Evolutionary conservation across 2,797 vertebrate species (phyloP), one percentile per base, ranked within the genome.

Genomic region (Hippopotamyrus pictus): DNA sequence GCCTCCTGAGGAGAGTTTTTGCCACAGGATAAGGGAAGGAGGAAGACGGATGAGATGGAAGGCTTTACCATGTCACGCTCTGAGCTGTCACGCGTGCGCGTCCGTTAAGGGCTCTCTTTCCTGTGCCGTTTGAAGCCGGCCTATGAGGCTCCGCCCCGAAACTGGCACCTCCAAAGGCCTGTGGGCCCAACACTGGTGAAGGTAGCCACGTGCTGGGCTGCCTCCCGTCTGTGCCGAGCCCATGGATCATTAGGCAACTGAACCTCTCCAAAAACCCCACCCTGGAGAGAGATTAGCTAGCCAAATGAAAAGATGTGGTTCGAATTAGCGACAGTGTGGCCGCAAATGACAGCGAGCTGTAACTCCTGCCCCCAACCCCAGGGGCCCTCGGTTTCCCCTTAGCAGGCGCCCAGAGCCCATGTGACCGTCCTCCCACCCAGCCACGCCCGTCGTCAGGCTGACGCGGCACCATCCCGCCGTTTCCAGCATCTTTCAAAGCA

Each of bases 281-380:
- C 29, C 88, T 9, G 25, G 69, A 82, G 88, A 82, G 48, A 41
- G 48, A 87, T 59, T 29, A 19, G 29, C 29, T 84, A 51, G 25
- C 53, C 19, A 90, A 88, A 79, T 90, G 88, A 88, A 88, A 90
- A 83, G 88, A 82, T 88, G 82, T 79, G 82, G 86, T 89, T 89
- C 41, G 73, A 54, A 69, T 85, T 89, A 88, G 84, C 19, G 19
- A 25, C 9, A 9, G 54, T 62, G 25, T 82, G 62, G 46, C 41
- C 88, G 8, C 86, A 62, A 87, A 79, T 82, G 79, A 88, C 86
- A 57, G 85, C 84, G 82, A 37, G 87, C 89, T 79, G 88, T 89
- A 84, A 73, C 86, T 48, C 86, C 59, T 25, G n/a, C 53, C 48
- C 46, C 48, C 65, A 9, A 3, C 19, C 9, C 14, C 53, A 54